phyloP scores from a whole-genome alignment of 2,797 vertebrate species.

The Chromobotia macracanthus region DNA sequence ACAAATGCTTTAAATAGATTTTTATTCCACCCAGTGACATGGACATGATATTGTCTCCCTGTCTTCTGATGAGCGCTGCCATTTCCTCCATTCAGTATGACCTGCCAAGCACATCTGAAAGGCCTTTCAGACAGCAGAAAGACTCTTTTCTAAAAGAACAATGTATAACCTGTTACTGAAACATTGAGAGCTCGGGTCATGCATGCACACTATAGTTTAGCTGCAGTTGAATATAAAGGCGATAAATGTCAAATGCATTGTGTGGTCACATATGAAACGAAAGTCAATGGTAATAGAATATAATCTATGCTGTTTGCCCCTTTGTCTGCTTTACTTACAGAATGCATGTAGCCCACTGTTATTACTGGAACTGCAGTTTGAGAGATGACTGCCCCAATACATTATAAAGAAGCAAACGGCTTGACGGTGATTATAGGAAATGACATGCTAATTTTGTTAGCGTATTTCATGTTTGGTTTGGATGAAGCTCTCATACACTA shows the following conservation, averaged over 20 bases:
- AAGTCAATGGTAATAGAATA: constrained; percentile 27
- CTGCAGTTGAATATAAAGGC: constrained; percentile 12
- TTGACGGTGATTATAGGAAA: neutral
- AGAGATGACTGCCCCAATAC: neutral
- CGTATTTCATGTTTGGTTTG: neutral
- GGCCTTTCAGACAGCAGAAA: constrained; percentile 73
- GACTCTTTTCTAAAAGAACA: constrained; percentile 71
- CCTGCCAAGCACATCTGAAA: constrained; percentile 74
- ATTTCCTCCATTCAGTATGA: constrained; percentile 65
- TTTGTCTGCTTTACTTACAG: neutral
- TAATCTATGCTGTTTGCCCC: neutral
- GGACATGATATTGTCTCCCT: constrained; percentile 74
- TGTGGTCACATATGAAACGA: constrained; percentile 26
- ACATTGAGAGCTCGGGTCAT: constrained; percentile 66
- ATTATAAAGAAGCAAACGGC: constrained; percentile 3
- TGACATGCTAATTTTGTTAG: neutral
- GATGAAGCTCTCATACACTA: neutral
- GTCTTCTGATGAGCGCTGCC: constrained; percentile 73
- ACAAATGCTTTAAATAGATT: constrained; percentile 20
- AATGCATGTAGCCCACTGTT: neutral
- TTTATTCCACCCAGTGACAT: constrained; percentile 58
- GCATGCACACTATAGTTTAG: constrained; percentile 72
- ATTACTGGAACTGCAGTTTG: neutral
- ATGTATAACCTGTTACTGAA: constrained; percentile 68
- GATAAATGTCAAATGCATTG: constrained; percentile 45